A percentile compares a stretch with the other conserved stretches of the same genome.
phyloP scores from a whole-genome alignment of 2,888 invertebrate genomes.

The Archips xylosteana region DNA sequence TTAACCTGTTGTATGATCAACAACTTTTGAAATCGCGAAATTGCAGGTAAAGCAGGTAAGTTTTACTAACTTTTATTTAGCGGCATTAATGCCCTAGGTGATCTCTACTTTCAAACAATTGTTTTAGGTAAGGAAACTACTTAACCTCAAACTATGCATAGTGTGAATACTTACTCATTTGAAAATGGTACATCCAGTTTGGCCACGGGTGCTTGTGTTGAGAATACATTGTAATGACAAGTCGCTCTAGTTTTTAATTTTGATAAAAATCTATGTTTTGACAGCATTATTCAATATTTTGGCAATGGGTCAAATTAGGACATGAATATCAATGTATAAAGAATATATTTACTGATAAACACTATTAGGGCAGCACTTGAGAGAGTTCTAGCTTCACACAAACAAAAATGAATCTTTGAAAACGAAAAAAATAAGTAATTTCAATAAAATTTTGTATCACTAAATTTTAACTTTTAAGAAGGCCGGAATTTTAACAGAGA shows the following conservation, averaged over 20 bases:
- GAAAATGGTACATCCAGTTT: conserved; percentile 84
- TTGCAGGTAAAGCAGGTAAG: no score
- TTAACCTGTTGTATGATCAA: no score
- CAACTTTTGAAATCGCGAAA: no score
- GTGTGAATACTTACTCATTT: conserved; percentile 83
- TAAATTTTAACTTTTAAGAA: no score
- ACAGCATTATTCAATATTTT: conserved; percentile 61
- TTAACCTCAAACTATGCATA: conserved; percentile 57
- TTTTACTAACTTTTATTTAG: neutral
- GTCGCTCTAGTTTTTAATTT: conserved; percentile 58
- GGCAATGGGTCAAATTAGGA: conserved; percentile 44
- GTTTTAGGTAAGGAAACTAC: conserved; percentile 27
- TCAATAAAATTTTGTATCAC: neutral
- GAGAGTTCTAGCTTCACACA: neutral
- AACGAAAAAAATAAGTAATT: neutral
- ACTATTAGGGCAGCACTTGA: neutral
- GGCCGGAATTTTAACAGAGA: neutral
- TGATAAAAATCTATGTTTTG: conserved; percentile 60
- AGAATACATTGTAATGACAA: conserved; percentile 56
- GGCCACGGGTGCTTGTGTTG: conserved; percentile 60
- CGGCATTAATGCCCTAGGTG: neutral
- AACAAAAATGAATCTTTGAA: neutral
- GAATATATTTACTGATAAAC: neutral
- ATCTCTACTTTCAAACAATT: neutral
- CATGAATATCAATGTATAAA: conserved; percentile 29